Evolutionary conservation across 2,888 invertebrate species (phyloP).

Genomic region (Cheilosia soror): DNA sequence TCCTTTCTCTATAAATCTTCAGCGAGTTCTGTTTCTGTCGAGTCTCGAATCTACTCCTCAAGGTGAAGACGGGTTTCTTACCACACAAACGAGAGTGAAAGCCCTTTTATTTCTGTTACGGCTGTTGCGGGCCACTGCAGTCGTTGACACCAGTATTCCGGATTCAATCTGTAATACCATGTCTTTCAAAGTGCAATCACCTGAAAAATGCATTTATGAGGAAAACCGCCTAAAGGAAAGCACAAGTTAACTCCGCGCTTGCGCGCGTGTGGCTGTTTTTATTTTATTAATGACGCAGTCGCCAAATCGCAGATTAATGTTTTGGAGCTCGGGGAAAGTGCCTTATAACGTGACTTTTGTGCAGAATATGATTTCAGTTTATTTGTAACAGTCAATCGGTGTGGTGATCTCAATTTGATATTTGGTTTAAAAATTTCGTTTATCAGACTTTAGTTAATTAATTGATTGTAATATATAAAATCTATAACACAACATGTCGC

Average conservation of each 20-base stretch:
- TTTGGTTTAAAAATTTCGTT: background rate
- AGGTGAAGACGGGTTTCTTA: conserved; percentile 9
- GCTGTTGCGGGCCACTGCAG: background rate
- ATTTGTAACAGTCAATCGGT: conserved; percentile 63
- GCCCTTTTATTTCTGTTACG: conserved; percentile 14
- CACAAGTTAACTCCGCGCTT: background rate
- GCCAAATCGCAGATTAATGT: conserved; percentile 21
- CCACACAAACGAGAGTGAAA: conserved; percentile 12
- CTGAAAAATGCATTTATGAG: background rate
- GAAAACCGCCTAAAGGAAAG: conserved; percentile 19
- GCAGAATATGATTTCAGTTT: conserved; percentile 71
- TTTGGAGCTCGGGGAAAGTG: conserved; percentile 72
- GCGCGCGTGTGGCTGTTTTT: background rate
- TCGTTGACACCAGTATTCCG: conserved; percentile 11
- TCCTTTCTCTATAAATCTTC: background rate
- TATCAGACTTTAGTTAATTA: background rate
- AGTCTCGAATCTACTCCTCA: background rate
- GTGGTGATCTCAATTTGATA: conserved; percentile 15
- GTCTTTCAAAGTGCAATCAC: background rate
- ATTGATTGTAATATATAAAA: background rate
- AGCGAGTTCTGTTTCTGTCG: background rate
- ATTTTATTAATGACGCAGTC: background rate
- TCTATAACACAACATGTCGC: background rate
- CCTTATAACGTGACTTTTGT: conserved; percentile 74
- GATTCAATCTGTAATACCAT: background rate